Evolutionary conservation across 2,888 invertebrate species (phyloP), one percentile per base, ranked within the genome.

Genomic region (Ichneumoninae sp.): DNA sequence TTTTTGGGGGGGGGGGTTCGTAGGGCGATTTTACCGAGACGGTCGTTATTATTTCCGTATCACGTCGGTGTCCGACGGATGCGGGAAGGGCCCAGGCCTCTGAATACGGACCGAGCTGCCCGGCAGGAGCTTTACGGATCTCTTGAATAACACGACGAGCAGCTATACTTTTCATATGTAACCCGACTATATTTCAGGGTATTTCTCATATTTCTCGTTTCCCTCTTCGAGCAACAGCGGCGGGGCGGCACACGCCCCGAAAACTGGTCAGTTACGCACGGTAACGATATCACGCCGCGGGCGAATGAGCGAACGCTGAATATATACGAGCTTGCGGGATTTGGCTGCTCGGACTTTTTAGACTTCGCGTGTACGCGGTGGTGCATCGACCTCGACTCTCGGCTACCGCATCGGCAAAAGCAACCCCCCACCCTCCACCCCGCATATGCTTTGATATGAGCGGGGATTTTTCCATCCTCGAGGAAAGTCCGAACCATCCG

Each of bases 41-140:
- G 82, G 86, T 87, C 88, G 89, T 89, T 90, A 89, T 91, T 90
- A 90, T 90, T 91, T 89, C 87, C 87, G 88, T 88, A 87, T 88
- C 87, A 86, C 86, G 86, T 86, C 84, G 80, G 76, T 62, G 83
- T 86, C 84, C 75, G 66, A 75, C 80, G 80, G 80, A 82, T 85
- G 69, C 82, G 84, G 72, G 60, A 77, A 77, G 74, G 62, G 76
- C 70, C 50, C 65, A 62, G 78, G 75, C 62, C 52, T 75, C 26
- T 33, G 65, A 7, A 36, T 75, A 62, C 7, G 47, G 4, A 47
- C 19, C 47, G 75, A 47, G 36, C 36, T 22, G 66, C 19, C 19
- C 40, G 57, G 47, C 47, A 33, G 22, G n/a, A 19, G 65, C 66
- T 66, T 72, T 62, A 36, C 76, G 47, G 76, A 36, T 66, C 54